phyloP scores from a whole-genome alignment of 1,140 invertebrate genomes.

The Pristionchus pacificus region DNA sequence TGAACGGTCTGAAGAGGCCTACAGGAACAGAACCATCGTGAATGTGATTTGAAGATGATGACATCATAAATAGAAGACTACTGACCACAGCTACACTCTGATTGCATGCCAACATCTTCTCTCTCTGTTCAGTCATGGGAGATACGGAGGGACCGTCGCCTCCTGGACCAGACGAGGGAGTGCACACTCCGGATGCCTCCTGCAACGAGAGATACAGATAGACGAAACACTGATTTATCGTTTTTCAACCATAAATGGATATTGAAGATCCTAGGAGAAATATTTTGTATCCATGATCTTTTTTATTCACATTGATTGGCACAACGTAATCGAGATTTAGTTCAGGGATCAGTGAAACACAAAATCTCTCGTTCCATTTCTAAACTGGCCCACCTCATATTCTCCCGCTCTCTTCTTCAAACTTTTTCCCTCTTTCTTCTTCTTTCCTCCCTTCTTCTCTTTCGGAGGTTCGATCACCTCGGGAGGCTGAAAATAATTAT shows the following conservation, averaged over 20 bases:
- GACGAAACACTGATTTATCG: constrained; percentile 51
- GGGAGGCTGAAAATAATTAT: background rate
- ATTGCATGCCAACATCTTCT: constrained; percentile 13
- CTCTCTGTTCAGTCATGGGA: constrained; percentile 3
- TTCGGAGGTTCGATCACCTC: constrained; percentile 6
- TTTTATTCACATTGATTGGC: constrained; percentile 58
- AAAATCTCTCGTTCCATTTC: too few relatives aligned
- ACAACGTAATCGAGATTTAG: too few relatives aligned
- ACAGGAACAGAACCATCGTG: constrained; percentile 8
- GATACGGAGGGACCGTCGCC: constrained; percentile 7
- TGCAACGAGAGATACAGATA: constrained; percentile 23
- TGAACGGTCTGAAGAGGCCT: constrained; percentile 10
- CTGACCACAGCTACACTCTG: constrained; percentile 9
- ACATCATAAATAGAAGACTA: constrained; percentile 1
- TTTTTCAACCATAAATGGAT: constrained; percentile 31
- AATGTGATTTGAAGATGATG: constrained; percentile 12
- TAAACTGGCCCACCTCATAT: constrained; percentile 10
- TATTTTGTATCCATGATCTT: constrained; percentile 59
- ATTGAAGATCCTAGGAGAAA: constrained; percentile 31
- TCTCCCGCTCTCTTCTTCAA: background rate
- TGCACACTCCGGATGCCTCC: constrained; percentile 37
- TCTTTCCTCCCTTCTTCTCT: constrained; percentile 11
- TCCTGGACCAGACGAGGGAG: constrained; percentile 31
- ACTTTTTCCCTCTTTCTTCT: constrained; percentile 4
- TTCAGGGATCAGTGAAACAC: too few relatives aligned